Conservation (phyloP, 1,140 invertebrate genomes). For the Sitobion miscanthi region DNA sequence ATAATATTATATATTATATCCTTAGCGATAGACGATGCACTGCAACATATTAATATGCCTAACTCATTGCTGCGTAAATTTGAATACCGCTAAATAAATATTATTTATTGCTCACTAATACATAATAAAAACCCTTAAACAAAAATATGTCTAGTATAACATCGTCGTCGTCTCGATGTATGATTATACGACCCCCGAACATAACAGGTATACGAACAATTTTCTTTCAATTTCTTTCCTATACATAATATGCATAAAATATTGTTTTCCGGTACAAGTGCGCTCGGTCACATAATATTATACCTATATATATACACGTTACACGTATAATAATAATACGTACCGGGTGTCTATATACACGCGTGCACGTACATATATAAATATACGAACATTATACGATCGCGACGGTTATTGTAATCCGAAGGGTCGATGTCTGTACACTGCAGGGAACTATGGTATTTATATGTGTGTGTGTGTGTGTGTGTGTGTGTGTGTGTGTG, state of each 20-base stretch:
- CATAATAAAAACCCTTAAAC: background rate
- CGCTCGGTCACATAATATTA: background rate
- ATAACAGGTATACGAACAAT: background rate
- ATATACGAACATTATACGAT: background rate
- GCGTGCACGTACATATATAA: background rate
- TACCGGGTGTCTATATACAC: background rate
- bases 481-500: constrained; percentile 32
- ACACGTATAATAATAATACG: background rate
- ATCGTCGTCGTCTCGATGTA: background rate
- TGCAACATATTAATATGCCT: no score
- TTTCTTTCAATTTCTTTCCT: constrained; percentile 43
- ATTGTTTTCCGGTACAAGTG: background rate
- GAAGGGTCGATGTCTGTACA: constrained; percentile 31
- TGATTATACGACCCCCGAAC: background rate
- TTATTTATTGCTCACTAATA: no score
- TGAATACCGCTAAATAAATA: no score
- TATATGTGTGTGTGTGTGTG: background rate
- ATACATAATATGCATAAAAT: background rate
- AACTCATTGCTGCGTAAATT: no score
- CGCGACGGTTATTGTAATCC: constrained; percentile 49
- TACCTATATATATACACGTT: background rate
- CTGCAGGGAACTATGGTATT: constrained; percentile 22
- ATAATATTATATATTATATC: no score
- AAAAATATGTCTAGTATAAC: background rate
- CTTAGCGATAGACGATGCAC: no score